Conservation (phyloP, 2,113 vertebrate genomes). For the Catharus fuscescens region DNA sequence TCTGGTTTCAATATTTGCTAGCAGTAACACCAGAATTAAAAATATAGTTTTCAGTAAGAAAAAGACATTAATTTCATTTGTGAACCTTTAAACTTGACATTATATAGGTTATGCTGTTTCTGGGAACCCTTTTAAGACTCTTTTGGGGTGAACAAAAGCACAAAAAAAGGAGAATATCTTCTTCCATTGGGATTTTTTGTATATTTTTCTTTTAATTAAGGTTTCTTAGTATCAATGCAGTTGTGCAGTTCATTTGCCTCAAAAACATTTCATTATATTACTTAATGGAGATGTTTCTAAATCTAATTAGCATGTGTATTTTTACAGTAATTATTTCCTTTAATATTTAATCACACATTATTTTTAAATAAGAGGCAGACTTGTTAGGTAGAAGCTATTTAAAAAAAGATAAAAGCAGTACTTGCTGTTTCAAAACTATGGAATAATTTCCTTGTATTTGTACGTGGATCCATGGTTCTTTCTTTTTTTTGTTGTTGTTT, state of each 20-base stretch:
- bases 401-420: neutral
- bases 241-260: neutral
- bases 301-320: neutral
- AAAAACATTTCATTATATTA: neutral
- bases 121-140: neutral
- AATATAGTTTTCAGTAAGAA: neutral
- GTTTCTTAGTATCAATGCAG: neutral
- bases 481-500: neutral
- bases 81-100: neutral
- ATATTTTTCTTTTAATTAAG: neutral
- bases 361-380: neutral
- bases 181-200: neutral
- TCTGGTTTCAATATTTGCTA: neutral
- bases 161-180: neutral
- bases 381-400: neutral
- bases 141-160: neutral
- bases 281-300: neutral
- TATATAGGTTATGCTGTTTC: neutral
- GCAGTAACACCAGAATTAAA: neutral
- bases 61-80: neutral
- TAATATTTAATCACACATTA: neutral
- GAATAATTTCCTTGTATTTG: neutral
- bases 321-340: neutral
- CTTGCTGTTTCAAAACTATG: neutral
- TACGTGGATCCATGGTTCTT: neutral